Base-by-base conservation (phyloP, 2,888 invertebrate species). In the Caprella mutica region DNA sequence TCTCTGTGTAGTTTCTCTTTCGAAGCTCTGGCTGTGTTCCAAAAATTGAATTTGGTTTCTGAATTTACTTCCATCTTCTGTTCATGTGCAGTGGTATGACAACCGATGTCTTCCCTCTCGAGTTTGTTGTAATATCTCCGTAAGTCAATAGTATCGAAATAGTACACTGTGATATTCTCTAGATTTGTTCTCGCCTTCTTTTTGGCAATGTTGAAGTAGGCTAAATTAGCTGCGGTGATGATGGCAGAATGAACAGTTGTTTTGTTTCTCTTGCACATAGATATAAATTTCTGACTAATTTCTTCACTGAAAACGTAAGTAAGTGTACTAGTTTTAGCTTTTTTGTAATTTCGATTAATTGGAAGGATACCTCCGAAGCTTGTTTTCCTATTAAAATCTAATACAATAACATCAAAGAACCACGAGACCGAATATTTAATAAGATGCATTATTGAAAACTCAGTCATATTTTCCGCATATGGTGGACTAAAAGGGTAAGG, bases 71-170 rank as follows among this genome's bases (percentile, higher is more conserved):
- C 35, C 6, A 44, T 52, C 52, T 59, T 59, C 38, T 59, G 51
- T 30, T 59, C 59, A 17, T 59, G 44, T 27, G 43, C 24, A 9
- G 63, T 59, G 21, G 59, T 57, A 40, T 57, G 55, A 29, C 63
- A 63, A 9, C 63, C 63, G 27, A 46, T 35, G 29, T 54, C 51
- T 12, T 59, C 57, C 24, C 42, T 52, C 12, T 57, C 27, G n/a
- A 55, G 56, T 17, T 21, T 19, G 0, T 52, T 48, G 44, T 54
- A 59, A 42, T 57, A 63, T 23, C 63, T 50, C 3, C 63, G 56
- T 33, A 61, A 44, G 52, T 61, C 57, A 19, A 61, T 56, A 17
- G 51, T 51, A 42, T 61, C 48, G n/a, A n/a, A 4, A 23, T 48
- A 48, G 48, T 48, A 48, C 51, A 61, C 29, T 30, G 57, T 57